Evolutionary conservation across 1,140 invertebrate species (phyloP).

Genomic region (Colletes gigas): DNA sequence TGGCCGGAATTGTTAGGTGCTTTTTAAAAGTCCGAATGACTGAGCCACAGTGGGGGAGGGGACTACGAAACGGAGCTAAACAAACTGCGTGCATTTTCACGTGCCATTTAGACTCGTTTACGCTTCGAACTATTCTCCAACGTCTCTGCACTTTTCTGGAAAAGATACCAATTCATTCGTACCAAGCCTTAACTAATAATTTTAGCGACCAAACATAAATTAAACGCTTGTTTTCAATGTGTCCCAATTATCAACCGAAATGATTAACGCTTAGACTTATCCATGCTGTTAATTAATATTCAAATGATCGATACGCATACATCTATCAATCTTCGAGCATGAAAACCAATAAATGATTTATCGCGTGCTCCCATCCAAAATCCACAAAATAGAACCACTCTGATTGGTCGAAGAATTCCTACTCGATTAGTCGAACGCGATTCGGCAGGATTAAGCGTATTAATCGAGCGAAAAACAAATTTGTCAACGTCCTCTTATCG

Average conservation of each 20-base stretch:
- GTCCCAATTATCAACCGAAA: not conserved
- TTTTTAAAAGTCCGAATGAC: slow-evolving; percentile 46
- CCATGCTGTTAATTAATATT: not conserved
- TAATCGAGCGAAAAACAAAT: no score
- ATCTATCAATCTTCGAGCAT: not conserved
- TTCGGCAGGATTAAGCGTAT: no score
- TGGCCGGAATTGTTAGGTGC: slow-evolving; percentile 50
- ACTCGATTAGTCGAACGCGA: no score
- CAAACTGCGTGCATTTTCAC: slow-evolving; percentile 29
- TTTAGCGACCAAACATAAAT: no score
- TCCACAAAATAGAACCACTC: no score
- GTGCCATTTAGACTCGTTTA: not conserved
- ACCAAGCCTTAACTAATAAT: no score
- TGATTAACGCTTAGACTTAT: not conserved
- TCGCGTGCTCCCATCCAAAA: not conserved
- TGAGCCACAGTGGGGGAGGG: not conserved
- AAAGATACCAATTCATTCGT: no score
- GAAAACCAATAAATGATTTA: not conserved
- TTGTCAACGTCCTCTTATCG: no score
- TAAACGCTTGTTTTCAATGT: not conserved
- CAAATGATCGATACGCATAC: not conserved
- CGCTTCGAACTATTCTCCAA: not conserved
- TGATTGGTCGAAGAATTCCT: no score
- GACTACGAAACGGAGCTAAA: slow-evolving; percentile 35
- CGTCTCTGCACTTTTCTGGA: not conserved